A percentile compares a stretch with the other conserved stretches of the same genome.
phyloP scores from a whole-genome alignment of 1,140 invertebrate species.

The Cardiocondyla obscurior region DNA sequence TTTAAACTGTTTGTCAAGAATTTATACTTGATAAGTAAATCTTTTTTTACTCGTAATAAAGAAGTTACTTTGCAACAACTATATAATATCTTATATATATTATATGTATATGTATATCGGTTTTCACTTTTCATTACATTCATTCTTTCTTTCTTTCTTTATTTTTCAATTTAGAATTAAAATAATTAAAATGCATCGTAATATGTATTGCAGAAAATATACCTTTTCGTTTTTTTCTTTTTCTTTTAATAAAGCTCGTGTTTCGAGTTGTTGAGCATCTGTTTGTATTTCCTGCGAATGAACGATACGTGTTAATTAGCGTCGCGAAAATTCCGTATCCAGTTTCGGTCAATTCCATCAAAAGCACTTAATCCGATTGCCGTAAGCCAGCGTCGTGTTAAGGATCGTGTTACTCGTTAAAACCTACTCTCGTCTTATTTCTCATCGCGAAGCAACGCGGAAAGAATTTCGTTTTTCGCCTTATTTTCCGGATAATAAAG shows the following conservation, averaged over 20 bases:
- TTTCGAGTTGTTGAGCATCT: neutral
- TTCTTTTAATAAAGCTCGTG: neutral
- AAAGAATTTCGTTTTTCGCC: neutral
- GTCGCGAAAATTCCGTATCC: constrained; percentile 15
- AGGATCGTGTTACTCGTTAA: constrained; percentile 7
- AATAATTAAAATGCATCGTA: neutral
- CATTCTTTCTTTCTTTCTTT: neutral
- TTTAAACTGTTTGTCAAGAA: no score
- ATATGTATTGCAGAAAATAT: neutral
- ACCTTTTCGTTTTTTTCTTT: no score
- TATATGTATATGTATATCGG: constrained; percentile 3
- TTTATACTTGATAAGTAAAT: constrained; percentile 23
- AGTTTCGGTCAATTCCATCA: constrained; percentile 44
- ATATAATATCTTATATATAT: neutral
- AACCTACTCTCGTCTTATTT: neutral
- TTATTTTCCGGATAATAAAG: neutral
- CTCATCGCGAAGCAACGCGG: neutral
- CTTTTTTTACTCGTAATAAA: neutral
- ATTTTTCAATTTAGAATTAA: neutral
- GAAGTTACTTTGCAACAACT: neutral
- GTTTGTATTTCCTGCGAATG: neutral
- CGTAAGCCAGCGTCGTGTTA: neutral
- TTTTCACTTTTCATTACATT: neutral
- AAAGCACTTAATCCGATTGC: constrained; percentile 41
- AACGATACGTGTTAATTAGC: constrained; percentile 46